Base-by-base conservation (phyloP, 64 coral and sea anemone species). In the Porites australiensis region DNA sequence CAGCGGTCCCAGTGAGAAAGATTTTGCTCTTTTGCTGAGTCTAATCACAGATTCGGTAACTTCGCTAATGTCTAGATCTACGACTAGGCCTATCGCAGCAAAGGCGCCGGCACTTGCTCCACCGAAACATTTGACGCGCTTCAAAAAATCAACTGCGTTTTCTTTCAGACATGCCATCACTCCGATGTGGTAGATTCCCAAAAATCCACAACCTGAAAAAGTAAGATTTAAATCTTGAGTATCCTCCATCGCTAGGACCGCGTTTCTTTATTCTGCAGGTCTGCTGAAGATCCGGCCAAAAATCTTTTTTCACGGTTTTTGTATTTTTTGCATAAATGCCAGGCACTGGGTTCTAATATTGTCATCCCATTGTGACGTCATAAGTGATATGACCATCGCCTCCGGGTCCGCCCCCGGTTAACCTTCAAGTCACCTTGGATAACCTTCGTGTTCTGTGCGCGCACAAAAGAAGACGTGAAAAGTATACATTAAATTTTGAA, bases 201-300 rank as follows among this genome's bases (percentile, higher is more conserved):
- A 79, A 91, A 99, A 99, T 89, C 94, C 98, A 88, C 98, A 99
- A 10, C 98, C 98, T 64, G 94, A 99, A 88, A 99, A 99, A 5
- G 98, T 96, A 7, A 99, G n/a, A 83, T 94, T 96, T 0, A 99
- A 64, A 53, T 96, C 94, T 68, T 95, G 46, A 22, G 52, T 3
- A 49, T 95, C 75, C 12, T 67, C 64, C 95, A 96, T 96, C 53
- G 7, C 57, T 69, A 19, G 43, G 52, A 84, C 16, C 19, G 37
- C 18, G 15, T 12, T 11, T 22, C 51, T 78, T 20, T 18, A 22
- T 2, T 8, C 75, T 13, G 51, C 27, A 12, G 20, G 8, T 15
- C 23, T 3, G 23, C 37, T 43, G 27, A 72, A 72, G 70, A 47
- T 76, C 2, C 0, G 6, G 16, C 4, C 54, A 57, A 55, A 23